Evolutionary conservation across 1,140 invertebrate genomes (phyloP).

Genomic region (Neodiprion virginianus): DNA sequence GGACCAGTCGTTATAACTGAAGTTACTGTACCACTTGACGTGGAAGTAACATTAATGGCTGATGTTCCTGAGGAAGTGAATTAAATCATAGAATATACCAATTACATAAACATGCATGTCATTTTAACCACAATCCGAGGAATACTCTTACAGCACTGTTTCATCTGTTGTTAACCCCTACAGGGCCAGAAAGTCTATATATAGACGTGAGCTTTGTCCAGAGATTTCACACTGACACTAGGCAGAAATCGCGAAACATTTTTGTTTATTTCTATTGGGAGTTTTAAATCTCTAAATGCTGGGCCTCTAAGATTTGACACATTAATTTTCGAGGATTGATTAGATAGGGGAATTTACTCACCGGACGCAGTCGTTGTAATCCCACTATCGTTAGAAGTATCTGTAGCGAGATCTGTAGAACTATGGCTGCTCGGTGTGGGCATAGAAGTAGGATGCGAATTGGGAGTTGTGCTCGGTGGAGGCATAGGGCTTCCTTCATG

Average conservation of each 20-base stretch:
- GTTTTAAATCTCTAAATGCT: too few relatives aligned
- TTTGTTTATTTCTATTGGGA: too few relatives aligned
- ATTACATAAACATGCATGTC: not conserved
- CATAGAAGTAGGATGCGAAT: conserved; percentile 59
- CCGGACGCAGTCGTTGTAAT: conserved; percentile 66
- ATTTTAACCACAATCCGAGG: not conserved
- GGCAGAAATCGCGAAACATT: too few relatives aligned
- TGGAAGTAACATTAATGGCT: conserved; percentile 56
- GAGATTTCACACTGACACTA: too few relatives aligned
- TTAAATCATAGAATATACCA: not conserved
- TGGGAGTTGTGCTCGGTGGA: conserved; percentile 67
- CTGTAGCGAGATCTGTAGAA: conserved; percentile 54
- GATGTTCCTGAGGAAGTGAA: conserved; percentile 53
- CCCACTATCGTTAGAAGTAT: conserved; percentile 65
- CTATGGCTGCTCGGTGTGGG: conserved; percentile 49
- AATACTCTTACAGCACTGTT: not conserved
- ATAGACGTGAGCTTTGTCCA: too few relatives aligned
- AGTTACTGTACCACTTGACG: conserved; percentile 74
- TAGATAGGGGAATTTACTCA: conserved; percentile 31
- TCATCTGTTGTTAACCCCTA: too few relatives aligned
- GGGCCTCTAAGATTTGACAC: too few relatives aligned
- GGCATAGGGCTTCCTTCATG: conserved; percentile 66
- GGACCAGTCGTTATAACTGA: conserved; percentile 86
- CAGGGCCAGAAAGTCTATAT: too few relatives aligned
- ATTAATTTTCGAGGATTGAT: too few relatives aligned